Percentiles rank a stretch among this genome's conserved stretches.
Evolutionary conservation across 2,113 vertebrate species (phyloP).

Genomic region (Carettochelys insculpta): DNA sequence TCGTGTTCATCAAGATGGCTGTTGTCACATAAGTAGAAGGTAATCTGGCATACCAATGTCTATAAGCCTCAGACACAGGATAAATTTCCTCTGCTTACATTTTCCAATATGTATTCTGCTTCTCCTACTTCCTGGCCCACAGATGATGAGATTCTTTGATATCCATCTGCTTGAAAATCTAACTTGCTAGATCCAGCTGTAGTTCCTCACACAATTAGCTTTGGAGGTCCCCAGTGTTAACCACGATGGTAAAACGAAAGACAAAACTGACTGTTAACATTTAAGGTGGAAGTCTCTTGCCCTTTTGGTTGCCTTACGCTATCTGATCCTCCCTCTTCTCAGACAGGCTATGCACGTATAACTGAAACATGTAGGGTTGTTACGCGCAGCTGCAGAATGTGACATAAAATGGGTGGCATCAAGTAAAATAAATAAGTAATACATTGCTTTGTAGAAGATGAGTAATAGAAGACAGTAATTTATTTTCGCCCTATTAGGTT

Average conservation of each 20-base stretch:
- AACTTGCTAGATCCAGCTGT: background rate
- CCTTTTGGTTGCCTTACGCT: background rate
- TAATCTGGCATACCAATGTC: background rate
- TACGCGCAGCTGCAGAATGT: background rate
- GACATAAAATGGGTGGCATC: background rate
- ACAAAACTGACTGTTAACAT: background rate
- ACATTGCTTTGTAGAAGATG: background rate
- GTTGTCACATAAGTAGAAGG: background rate
- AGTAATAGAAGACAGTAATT: background rate
- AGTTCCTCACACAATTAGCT: accelerated
- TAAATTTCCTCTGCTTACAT: background rate
- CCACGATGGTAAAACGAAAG: background rate
- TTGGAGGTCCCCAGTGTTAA: background rate
- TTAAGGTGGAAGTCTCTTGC: background rate
- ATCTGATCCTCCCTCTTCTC: background rate
- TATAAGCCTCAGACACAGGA: background rate
- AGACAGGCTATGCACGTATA: background rate
- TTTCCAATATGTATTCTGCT: background rate
- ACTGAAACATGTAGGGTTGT: background rate
- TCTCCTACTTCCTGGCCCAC: background rate
- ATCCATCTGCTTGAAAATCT: background rate
- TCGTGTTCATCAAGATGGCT: background rate
- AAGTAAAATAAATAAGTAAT: background rate
- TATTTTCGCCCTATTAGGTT: background rate
- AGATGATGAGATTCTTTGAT: background rate